Conservation (phyloP, 2,888 invertebrate genomes). For the Neoitamus cyanurus region DNA sequence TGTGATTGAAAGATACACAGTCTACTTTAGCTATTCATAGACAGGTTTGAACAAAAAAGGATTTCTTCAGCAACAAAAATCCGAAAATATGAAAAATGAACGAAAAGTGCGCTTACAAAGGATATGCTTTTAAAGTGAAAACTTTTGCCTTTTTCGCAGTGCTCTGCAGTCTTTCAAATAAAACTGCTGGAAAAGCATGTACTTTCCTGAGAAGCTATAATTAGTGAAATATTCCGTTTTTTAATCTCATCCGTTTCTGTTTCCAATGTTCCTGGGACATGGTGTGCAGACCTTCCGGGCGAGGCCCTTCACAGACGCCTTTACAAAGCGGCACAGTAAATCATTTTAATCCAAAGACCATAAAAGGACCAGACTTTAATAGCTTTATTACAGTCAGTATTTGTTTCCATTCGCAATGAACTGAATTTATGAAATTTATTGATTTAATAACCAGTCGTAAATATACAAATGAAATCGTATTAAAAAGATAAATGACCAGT, state of each 20-base stretch:
- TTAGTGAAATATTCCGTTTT: neutral
- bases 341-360: slow-evolving; percentile 11
- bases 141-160: neutral
- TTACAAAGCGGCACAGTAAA: neutral
- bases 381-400: slow-evolving; percentile 25
- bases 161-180: neutral
- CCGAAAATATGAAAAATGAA: neutral
- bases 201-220: neutral
- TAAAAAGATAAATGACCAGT: slow-evolving; percentile 40
- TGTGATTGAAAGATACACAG: neutral
- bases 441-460: slow-evolving; percentile 46
- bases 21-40: neutral
- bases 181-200: neutral
- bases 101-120: neutral
- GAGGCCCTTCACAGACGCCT: neutral
- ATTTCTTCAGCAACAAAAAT: neutral
- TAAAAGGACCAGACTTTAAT: slow-evolving; percentile 29
- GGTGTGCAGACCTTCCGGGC: neutral
- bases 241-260: neutral
- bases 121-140: neutral
- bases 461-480: slow-evolving; percentile 45
- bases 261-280: too few relatives aligned
- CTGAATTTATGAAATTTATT: slow-evolving; percentile 47
- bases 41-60: neutral
- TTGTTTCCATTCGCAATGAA: slow-evolving; percentile 36